A percentile compares a stretch with the other conserved stretches of the same genome.
phyloP scores from a whole-genome alignment of 2,797 vertebrate genomes.

The Clarias platycephalus region DNA sequence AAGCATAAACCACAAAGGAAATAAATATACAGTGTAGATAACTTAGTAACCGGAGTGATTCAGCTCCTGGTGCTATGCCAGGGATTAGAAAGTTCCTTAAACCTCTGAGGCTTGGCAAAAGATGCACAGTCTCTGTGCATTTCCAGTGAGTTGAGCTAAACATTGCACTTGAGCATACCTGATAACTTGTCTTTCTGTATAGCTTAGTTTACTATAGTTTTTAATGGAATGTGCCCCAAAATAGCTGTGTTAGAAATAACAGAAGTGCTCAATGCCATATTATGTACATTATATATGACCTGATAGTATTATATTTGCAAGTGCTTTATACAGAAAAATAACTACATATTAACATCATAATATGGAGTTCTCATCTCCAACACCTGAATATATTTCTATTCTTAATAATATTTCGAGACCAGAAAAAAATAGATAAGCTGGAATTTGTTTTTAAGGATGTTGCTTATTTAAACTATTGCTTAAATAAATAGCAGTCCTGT shows the following conservation, averaged over 20 bases:
- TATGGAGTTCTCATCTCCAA: neutral
- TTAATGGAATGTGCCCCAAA: neutral
- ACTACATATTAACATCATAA: neutral
- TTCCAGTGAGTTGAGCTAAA: neutral
- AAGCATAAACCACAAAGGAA: neutral
- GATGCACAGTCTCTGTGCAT: neutral
- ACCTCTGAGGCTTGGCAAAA: neutral
- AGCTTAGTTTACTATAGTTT: neutral
- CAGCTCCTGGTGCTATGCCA: neutral
- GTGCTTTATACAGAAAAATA: neutral
- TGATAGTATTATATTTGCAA: conserved; percentile 3
- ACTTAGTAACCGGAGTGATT: neutral
- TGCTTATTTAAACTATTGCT: neutral
- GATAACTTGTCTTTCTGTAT: neutral
- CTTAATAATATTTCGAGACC: neutral
- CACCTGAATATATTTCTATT: neutral
- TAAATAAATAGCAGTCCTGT: neutral
- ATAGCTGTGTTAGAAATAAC: neutral
- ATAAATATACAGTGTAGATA: conserved; percentile 19
- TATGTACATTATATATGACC: neutral
- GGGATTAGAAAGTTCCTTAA: neutral
- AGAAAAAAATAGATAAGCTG: neutral
- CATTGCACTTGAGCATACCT: neutral
- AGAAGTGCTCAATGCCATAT: neutral
- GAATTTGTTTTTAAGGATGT: neutral